Evolutionary conservation across 2,888 invertebrate genomes (phyloP), one percentile per base, ranked within the genome.

Genomic region (Rhaphigaster nebulosa): DNA sequence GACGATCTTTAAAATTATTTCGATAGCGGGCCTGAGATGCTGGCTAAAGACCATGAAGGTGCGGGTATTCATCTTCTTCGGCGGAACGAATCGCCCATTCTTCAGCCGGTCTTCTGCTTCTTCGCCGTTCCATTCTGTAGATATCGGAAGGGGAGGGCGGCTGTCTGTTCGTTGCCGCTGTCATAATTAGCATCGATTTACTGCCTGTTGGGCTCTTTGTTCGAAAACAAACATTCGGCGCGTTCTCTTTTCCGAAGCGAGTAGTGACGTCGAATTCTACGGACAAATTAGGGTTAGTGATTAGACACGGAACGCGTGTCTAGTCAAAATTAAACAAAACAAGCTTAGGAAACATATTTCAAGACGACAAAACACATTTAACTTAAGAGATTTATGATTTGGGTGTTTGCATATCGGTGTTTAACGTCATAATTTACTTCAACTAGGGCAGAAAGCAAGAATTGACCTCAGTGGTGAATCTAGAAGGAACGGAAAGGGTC

Each of bases 1-100:
- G 89, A 70, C 50, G 89, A 70, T 88, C 88, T 34, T 4, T 65
- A 65, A 88, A 88, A 88, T 88, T 88, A 88, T 88, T 54, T 38
- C 56, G 60, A 88, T 88, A 88, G 88, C 88, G 88, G 60, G 20
- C 26, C n/a, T 2, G 88, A 60, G 88, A 26, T 41, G 29, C 29
- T 20, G 3, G 41, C 65, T 50, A 50, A 89, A 76, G 50, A 89
- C 65, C 89, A 89, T 89, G 89, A 41, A 84, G 84, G 84, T 84
- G 84, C 84, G 26, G 84, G 84, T 18, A 84, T 84, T 84, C 84
- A 45, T 26, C 45, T 13, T 84, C 45, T 29, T 26, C 20, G n/a
- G 13, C 84, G 84, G 41, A 50, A 50, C 41, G n/a, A 84, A 56
- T 87, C 23, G 54, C 15, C 56, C 50, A 52, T 54, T 50, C 45